phyloP scores from a whole-genome alignment of 2,113 vertebrate genomes.

The Rynchops niger region DNA sequence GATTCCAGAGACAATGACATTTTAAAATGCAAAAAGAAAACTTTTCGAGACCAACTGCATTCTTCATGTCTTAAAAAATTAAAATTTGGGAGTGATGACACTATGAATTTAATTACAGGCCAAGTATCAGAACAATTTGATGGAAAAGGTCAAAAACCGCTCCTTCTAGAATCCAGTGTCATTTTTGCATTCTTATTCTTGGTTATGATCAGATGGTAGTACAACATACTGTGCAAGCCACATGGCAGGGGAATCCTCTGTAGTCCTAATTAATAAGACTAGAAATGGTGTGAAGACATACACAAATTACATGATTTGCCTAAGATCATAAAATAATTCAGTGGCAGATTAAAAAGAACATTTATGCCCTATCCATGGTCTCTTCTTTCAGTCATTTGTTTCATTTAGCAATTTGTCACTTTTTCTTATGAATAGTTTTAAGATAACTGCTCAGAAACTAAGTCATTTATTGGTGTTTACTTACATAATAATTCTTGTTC shows the following conservation, averaged over 20 bases:
- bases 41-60: neutral
- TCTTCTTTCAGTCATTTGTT: neutral
- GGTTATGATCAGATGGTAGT: neutral
- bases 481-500: slow-evolving; percentile 21
- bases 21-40: neutral
- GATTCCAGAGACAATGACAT: neutral
- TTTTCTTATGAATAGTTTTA: slow-evolving; percentile 31
- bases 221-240: neutral
- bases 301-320: neutral
- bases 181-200: neutral
- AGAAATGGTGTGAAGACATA: neutral
- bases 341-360: neutral
- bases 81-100: neutral
- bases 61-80: neutral
- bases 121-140: slow-evolving; percentile 11
- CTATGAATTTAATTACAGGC: slow-evolving; percentile 11
- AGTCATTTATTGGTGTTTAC: neutral
- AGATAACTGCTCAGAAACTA: slow-evolving; percentile 26
- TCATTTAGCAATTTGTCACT: slow-evolving; percentile 10
- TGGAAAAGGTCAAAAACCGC: neutral
- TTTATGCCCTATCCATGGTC: neutral
- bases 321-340: neutral
- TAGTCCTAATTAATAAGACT: neutral
- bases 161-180: neutral
- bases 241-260: neutral